Evolutionary conservation across 2,888 invertebrate genomes (phyloP).

Genomic region (Pomacea canaliculata): DNA sequence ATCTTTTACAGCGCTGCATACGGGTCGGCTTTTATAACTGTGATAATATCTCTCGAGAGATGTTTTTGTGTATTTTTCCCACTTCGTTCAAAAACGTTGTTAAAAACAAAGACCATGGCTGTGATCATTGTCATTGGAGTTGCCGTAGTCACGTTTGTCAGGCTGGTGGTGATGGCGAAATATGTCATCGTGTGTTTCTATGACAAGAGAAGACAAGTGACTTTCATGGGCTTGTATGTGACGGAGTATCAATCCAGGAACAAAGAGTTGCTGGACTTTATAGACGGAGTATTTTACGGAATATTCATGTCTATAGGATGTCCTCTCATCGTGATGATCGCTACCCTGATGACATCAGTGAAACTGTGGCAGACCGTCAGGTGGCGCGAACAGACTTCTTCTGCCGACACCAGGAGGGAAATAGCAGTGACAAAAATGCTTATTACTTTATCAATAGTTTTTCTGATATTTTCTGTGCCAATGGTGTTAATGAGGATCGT

Average conservation of each 20-base stretch:
- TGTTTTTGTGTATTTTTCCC: not conserved
- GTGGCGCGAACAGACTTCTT: not conserved
- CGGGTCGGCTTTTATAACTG: not conserved
- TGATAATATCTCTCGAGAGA: not conserved
- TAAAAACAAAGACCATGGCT: not conserved
- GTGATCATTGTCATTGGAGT: not conserved
- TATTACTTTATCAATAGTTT: not conserved
- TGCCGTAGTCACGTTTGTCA: not conserved
- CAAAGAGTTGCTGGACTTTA: not conserved
- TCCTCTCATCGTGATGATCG: not conserved
- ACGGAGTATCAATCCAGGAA: not conserved
- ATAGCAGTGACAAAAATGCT: constrained; percentile 8
- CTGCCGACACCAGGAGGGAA: not conserved
- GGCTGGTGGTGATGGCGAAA: not conserved
- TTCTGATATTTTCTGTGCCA: not conserved
- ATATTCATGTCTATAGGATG: not conserved
- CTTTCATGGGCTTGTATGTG: not conserved
- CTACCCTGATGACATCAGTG: not conserved
- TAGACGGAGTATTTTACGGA: constrained; percentile 5
- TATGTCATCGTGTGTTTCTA: not conserved
- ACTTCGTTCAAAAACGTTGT: not conserved
- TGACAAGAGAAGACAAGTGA: not conserved
- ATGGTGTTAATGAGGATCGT: not conserved
- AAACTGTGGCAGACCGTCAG: not conserved
- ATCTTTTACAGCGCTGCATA: not conserved